These are phyloP conservation scores for Octonoba sinensis DNA, from an alignment of 2,888 invertebrate species.

Conservation along the genomic window DNA sequence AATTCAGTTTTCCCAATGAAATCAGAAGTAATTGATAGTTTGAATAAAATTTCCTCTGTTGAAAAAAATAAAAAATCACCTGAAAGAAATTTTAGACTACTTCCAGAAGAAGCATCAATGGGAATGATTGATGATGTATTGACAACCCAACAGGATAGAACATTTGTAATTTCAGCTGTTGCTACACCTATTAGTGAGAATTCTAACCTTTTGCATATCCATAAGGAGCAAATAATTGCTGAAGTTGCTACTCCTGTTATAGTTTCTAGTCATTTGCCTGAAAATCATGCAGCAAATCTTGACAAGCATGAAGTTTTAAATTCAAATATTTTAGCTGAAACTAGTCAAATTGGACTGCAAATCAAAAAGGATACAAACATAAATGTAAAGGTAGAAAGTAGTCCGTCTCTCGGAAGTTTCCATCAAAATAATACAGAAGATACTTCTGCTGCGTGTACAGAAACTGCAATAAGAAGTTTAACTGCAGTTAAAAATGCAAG, in stretches of 20 bases:
- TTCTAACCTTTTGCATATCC: slow-evolving; percentile 19
- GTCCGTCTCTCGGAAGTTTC: background rate
- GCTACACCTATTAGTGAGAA: slow-evolving; percentile 27
- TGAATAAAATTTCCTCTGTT: no score
- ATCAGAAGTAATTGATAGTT: no score
- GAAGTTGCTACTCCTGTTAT: slow-evolving; percentile 16
- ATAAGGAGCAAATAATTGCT: slow-evolving; percentile 19
- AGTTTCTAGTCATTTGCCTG: background rate
- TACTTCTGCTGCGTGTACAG: background rate
- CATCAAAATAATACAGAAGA: background rate
- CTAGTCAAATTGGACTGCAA: no score
- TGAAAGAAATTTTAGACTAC: no score
- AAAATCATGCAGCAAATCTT: background rate
- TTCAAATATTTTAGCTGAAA: background rate
- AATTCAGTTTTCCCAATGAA: no score
- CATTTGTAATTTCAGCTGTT: slow-evolving; percentile 15
- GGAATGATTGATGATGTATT: no score
- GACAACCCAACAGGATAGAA: no score
- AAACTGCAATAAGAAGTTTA: background rate
- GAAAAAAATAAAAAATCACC: no score
- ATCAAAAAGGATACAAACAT: background rate
- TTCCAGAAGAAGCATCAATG: no score
- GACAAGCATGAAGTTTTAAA: background rate
- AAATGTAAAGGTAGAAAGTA: background rate
- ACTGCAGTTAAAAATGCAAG: background rate